phyloP scores from a whole-genome alignment of 2,888 invertebrate species.

The Nymphalis c-album region DNA sequence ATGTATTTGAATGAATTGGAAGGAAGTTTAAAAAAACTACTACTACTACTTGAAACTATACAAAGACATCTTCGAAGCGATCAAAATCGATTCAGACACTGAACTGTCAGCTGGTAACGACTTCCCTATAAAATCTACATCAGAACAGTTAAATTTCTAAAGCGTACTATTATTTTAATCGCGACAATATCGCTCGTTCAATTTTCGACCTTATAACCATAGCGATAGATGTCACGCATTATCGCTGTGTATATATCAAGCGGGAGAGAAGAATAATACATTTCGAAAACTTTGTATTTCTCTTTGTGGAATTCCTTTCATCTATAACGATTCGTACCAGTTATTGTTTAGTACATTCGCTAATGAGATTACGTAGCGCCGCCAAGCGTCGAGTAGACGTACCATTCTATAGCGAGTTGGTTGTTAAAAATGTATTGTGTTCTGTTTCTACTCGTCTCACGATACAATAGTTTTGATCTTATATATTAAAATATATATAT shows the following conservation, averaged over 20 bases:
- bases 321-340: conserved; percentile 18
- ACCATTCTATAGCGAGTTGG: background rate
- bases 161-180: background rate
- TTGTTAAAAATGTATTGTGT: background rate
- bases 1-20: too few relatives aligned
- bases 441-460: background rate
- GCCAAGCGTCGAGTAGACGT: conserved; percentile 31
- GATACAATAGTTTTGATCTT: background rate
- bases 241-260: background rate
- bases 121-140: background rate
- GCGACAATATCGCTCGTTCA: background rate
- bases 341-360: conserved; percentile 29
- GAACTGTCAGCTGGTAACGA: conserved; percentile 3
- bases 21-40: too few relatives aligned
- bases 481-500: too few relatives aligned
- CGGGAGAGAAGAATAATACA: conserved; percentile 6
- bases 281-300: conserved; percentile 14
- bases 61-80: background rate
- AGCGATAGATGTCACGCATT: background rate
- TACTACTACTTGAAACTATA: too few relatives aligned
- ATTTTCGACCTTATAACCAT: background rate
- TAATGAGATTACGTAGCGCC: conserved; percentile 37
- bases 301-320: conserved; percentile 10
- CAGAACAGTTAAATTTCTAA: background rate
- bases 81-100: background rate